Conservation (phyloP, 2,888 invertebrate genomes). For the Cosmia pyralina region DNA sequence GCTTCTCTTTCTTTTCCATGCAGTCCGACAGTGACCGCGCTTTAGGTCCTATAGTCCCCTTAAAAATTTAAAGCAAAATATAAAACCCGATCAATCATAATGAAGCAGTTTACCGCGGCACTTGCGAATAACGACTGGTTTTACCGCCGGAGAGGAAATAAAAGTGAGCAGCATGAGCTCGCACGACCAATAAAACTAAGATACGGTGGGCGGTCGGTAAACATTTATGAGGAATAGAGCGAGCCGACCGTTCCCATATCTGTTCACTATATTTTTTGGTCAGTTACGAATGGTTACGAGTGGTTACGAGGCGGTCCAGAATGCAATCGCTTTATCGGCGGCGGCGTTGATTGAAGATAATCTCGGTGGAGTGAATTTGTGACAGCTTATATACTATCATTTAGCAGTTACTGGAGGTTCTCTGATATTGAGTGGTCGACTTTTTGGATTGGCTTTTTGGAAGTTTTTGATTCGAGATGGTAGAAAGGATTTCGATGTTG, state of each 20-base stretch:
- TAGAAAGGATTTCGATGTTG: neutral
- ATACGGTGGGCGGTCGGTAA: conserved; percentile 68
- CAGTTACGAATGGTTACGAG: conserved; percentile 30
- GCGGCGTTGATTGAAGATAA: conserved; percentile 58
- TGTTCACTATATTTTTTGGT: conserved; percentile 36
- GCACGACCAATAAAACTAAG: conserved; percentile 66
- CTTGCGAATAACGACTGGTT: conserved; percentile 58
- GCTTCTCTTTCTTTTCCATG: no score
- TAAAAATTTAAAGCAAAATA: conserved; percentile 32
- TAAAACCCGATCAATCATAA: conserved; percentile 53
- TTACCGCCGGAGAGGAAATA: conserved; percentile 57
- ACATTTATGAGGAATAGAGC: conserved; percentile 67
- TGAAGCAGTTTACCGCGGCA: conserved; percentile 51
- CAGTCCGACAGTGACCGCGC: no score
- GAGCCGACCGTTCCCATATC: conserved; percentile 40
- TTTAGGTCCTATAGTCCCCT: no score
- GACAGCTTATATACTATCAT: conserved; percentile 29
- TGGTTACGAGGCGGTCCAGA: conserved; percentile 28
- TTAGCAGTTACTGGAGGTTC: conserved; percentile 28
- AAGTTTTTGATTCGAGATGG: conserved; percentile 16
- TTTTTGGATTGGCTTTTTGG: neutral
- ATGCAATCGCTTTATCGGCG: conserved; percentile 54
- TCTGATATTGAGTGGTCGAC: neutral
- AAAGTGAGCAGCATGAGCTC: conserved; percentile 45
- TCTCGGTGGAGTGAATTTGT: conserved; percentile 50